These are phyloP conservation scores for Anagrus nilaparvatae DNA, from an alignment of 1,140 invertebrate species.

Conservation along the genomic window DNA sequence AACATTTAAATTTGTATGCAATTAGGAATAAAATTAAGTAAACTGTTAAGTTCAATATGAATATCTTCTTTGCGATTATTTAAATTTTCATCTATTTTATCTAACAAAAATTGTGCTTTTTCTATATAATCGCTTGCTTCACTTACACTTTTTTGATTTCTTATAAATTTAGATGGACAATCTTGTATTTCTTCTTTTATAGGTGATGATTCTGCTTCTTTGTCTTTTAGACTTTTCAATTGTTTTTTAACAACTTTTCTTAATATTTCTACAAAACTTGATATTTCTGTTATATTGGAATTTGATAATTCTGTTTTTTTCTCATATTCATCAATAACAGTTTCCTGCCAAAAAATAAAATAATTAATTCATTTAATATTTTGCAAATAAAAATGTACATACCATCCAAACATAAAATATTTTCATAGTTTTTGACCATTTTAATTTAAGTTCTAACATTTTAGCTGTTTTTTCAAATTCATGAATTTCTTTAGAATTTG, in stretches of 20 bases:
- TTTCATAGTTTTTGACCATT: conserved; percentile 26
- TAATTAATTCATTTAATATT: not conserved
- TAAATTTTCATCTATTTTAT: conserved; percentile 13
- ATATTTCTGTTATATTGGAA: conserved; percentile 18
- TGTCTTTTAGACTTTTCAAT: conserved; percentile 2
- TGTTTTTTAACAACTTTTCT: conserved; percentile 21
- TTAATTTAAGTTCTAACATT: conserved; percentile 22
- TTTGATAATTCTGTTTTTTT: conserved; percentile 8
- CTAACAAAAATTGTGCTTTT: conserved; percentile 13
- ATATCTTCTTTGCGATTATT: conserved; percentile 17
- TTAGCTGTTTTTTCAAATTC: conserved; percentile 17
- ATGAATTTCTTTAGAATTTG: conserved; percentile 6
- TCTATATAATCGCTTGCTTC: conserved; percentile 17
- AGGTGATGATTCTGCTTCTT: not conserved
- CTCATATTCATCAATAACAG: conserved; percentile 23
- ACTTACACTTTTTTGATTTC: conserved; percentile 11
- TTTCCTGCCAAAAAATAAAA: conserved; percentile 18
- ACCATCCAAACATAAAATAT: conserved; percentile 36
- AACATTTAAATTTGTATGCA: conserved; percentile 23
- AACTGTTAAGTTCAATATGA: conserved; percentile 18
- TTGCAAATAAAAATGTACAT: conserved; percentile 7
- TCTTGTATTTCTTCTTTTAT: not conserved
- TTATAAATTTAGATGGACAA: conserved; percentile 22
- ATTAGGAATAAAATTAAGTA: conserved; percentile 25
- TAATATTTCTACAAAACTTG: conserved; percentile 24